Base-by-base conservation (phyloP, 1,140 invertebrate species). In the Druon quercuslanigerum region DNA sequence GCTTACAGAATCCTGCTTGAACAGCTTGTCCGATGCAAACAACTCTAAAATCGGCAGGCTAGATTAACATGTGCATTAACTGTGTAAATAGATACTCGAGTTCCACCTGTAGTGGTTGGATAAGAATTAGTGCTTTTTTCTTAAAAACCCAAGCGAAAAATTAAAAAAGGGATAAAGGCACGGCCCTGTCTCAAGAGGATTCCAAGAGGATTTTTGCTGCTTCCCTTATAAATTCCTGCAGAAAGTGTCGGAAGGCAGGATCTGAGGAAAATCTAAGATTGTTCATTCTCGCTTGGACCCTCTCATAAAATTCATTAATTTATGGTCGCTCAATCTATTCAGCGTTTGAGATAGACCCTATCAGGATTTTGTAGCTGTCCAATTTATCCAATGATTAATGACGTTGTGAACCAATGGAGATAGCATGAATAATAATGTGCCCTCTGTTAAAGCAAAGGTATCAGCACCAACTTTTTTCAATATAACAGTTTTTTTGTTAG, bases 1-100 rank as follows among this genome's bases (percentile, higher is more conserved):
- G 57, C 25, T 66, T 14, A 46, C 25, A 66, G 16, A 54, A 20
- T 12, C 9, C 11, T 12, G 17, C 54, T 20, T 56, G 71, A 76
- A 75, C 83, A 83, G 79, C 76, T 72, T 80, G 73, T 80, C 81
- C 80, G 75, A 80, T 50, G 83, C 79, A 86, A 86, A 86, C 82
- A 85, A 82, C 78, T 75, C 79, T 85, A 81, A 87, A 84, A 86
- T 87, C 86, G 80, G 79, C 77, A 57, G 66, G 51, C 76, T 51
- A 71, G 51, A 78, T 80, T 76, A 82, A 82, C 76, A 80, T 74
- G 75, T 79, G 83, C 88, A 90, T 90, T 90, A 89, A 87, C 87
- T 89, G 83, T 87, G 86, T 83, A 89, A 90, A 90, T 84, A 89
- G 79, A 85, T 85, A 82, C 84, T 88, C 76, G 78, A 76, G 79